Evolutionary conservation across 2,888 invertebrate genomes (phyloP), one percentile per base, ranked within the genome.

Genomic region (Macrophya alboannulata): DNA sequence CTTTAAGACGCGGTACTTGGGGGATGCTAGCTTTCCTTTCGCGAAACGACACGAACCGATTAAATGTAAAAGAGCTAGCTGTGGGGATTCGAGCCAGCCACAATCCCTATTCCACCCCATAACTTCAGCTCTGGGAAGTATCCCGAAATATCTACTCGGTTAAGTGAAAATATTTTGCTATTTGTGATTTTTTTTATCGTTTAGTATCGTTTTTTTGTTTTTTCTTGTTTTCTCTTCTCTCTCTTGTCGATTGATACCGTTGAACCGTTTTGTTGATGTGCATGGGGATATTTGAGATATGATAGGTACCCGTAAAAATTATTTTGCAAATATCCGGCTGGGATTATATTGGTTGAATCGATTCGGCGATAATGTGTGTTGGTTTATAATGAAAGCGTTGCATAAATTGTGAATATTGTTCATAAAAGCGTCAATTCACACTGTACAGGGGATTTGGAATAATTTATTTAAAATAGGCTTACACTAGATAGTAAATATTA

Each of bases 391-490:
- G 43, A 8, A 21, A 62, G 40, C 62, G 62, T 81, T 81, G 62
- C 37, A 81, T 81, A 81, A 81, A 81, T 81, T 81, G 12, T n/a
- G 51, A 48, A 71, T 45, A 83, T 83, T 68, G 83, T 71, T 37
- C 45, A 71, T 71, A 65, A 83, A 83, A 83, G 37, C 68, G 83
- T 68, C 83, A 83, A 83, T 68, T 83, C 48, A 68, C 43, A 59
- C 21, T 37, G 81, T 21, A 81, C 51, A 62, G n/a, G 83, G 81
- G 86, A 88, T 84, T 88, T 85, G 87, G 86, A 88, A 88, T 90
- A 90, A 91, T 90, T 91, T 89, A 90, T 90, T 90, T 89, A 90
- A 90, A 91, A 89, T 89, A 85, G 90, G 88, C 87, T 90, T 90
- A 90, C 86, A 86, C 65, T 62, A 83, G 65, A 87, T 86, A 86